Evolutionary conservation across 2,888 invertebrate genomes (phyloP), one percentile per base, ranked within the genome.

Genomic region (Latrodectus elegans): DNA sequence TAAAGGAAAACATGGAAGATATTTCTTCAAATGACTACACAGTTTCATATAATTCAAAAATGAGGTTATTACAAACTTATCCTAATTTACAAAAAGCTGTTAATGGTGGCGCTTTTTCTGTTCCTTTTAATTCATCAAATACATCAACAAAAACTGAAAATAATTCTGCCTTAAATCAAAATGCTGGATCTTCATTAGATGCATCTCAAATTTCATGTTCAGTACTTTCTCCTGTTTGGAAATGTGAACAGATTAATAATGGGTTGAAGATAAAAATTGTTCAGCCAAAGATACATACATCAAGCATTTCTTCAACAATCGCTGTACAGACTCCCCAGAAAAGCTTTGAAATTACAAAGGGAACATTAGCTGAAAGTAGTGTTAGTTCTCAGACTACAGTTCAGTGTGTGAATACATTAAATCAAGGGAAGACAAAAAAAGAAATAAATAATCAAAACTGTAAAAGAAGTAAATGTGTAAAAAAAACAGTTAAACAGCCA

Each of bases 201-300:
- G 14, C 51, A 26, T 72, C n/a, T 49, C 64, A 71, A 12, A 11
- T 53, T 22, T 60, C 74, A 15, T 38, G 38, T 51, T 8, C 60
- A 55, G 6, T 70, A 26, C 14, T 60, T 8, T 60, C 67, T 65
- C 82, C 82, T 60, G 83, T 60, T 74, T 88, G 82, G 87, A 17
- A 70, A 11, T 88, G 87, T 70, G 83, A 88, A 65, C 76, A 53
- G 17, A 75, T 49, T 11, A 82, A 49, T 64, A 83, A 83, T 64
- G 83, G 82, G 11, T 38, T 88, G 49, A 88, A 88, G 78, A 83
- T 88, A 8, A 83, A 88, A 83, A 53, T 88, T 4, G 60, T 87
- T 38, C 77, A 70, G 15, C 73, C 86, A 3, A 81, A 72, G 52
- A 70, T 38, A 49, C 10, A 71, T 52, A 55, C 52, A 74, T 51